A percentile compares a stretch with the other conserved stretches of the same genome.
phyloP scores from a whole-genome alignment of 2,797 vertebrate genomes.

The Triplophysa bombifrons region DNA sequence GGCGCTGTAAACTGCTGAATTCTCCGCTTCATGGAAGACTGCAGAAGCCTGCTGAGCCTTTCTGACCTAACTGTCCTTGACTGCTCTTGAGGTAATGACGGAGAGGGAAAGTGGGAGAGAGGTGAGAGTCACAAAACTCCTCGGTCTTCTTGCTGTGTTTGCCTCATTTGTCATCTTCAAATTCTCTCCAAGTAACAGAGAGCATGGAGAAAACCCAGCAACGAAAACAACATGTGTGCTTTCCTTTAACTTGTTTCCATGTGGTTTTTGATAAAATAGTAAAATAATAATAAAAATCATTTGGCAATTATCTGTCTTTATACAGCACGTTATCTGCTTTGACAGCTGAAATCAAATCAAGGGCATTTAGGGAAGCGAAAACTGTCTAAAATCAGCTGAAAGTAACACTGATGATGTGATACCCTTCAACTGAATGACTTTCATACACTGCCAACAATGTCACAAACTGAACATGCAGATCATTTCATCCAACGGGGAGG shows the following conservation, averaged over 20 bases:
- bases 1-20: constrained; percentile 75
- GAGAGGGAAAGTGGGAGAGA: constrained; percentile 27
- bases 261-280: background rate
- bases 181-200: background rate
- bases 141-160: constrained; percentile 13
- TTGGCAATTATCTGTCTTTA: background rate
- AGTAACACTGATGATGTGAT: constrained; percentile 29
- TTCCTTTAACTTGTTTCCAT: background rate
- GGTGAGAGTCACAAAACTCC: constrained; percentile 33
- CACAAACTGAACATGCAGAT: constrained; percentile 19
- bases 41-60: constrained; percentile 70
- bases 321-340: background rate
- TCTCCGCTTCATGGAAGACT: constrained; percentile 73
- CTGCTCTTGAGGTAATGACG: constrained; percentile 45
- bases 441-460: constrained; percentile 30
- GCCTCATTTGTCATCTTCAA: constrained; percentile 25
- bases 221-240: background rate
- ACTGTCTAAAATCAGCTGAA: constrained; percentile 11
- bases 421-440: constrained; percentile 23
- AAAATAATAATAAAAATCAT: background rate
- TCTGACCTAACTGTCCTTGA: constrained; percentile 55
- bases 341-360: constrained; percentile 7
- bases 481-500: constrained; percentile 1
- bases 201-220: background rate
- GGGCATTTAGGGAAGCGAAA: constrained; percentile 3